Percentiles rank a stretch among this genome's conserved stretches.
Evolutionary conservation across 2,797 vertebrate species (phyloP).

Genomic region (Xiphophorus birchmanni): DNA sequence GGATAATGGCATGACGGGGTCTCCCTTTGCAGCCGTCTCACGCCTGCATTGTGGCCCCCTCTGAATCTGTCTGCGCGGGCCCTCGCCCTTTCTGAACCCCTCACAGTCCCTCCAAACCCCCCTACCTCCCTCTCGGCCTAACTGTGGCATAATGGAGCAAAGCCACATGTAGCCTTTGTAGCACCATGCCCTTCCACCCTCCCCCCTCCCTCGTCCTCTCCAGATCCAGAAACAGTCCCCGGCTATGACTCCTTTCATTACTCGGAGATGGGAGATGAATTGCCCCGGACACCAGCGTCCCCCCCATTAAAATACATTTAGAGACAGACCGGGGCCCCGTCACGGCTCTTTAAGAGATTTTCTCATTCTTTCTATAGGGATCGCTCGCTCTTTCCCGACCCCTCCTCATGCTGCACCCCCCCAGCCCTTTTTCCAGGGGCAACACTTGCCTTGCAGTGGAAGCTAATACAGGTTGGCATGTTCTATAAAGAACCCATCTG

Average conservation of each 20-base stretch:
- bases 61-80: constrained; percentile 86
- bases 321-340: constrained; percentile 83
- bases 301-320: constrained; percentile 93
- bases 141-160: constrained; percentile 93
- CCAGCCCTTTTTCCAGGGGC: constrained; percentile 80
- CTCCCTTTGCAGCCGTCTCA: constrained; percentile 86
- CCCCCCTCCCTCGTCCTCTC: not conserved
- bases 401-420: constrained; percentile 9
- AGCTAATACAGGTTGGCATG: constrained; percentile 90
- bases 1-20: constrained; percentile 91
- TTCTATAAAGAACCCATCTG: constrained; percentile 91
- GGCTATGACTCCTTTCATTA: constrained; percentile 88
- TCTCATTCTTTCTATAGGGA: constrained; percentile 81
- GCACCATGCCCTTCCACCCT: constrained; percentile 68
- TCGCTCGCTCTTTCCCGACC: constrained; percentile 25
- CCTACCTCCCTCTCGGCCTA: constrained; percentile 65
- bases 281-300: constrained; percentile 82
- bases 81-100: constrained; percentile 87
- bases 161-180: constrained; percentile 93
- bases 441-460: constrained; percentile 86
- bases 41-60: constrained; percentile 87
- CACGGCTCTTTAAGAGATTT: constrained; percentile 93
- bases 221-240: constrained; percentile 78
- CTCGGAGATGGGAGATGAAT: constrained; percentile 89
- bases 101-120: constrained; percentile 70